These are phyloP conservation scores for Aphis gossypii DNA, from an alignment of 1,140 invertebrate genomes.

Conservation along the genomic window DNA sequence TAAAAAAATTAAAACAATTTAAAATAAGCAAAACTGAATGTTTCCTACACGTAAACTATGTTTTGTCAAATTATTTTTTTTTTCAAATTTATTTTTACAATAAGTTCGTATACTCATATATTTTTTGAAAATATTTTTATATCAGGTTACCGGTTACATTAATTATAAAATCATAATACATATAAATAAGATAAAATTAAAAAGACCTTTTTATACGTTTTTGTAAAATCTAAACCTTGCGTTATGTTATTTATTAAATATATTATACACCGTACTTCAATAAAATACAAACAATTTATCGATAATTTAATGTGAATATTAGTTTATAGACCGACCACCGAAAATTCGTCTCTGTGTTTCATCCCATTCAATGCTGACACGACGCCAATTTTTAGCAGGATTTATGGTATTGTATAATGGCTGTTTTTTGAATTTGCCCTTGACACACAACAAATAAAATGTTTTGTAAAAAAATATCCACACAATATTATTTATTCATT, in stretches of 20 bases:
- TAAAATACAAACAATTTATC: neutral
- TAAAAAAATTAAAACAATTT: too few species aligned
- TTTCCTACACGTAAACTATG: too few species aligned
- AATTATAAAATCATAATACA: too few species aligned
- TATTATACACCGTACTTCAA: neutral
- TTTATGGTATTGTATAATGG: neutral
- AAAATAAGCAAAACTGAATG: too few species aligned
- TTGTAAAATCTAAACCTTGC: neutral
- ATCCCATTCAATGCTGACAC: constrained; percentile 40
- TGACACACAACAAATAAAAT: neutral
- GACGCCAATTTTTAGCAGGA: constrained; percentile 41
- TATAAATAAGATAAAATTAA: too few species aligned
- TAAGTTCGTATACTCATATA: too few species aligned
- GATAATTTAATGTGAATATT: neutral
- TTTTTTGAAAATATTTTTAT: too few species aligned
- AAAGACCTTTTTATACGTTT: neutral
- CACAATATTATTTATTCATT: neutral
- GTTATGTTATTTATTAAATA: neutral
- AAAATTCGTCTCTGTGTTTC: constrained; percentile 43
- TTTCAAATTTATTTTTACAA: too few species aligned
- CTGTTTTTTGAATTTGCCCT: neutral
- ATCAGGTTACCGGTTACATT: too few species aligned
- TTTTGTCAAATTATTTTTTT: too few species aligned
- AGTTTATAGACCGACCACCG: constrained; percentile 18
- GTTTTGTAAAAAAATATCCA: neutral